Evolutionary conservation across 2,888 invertebrate species (phyloP), one percentile per base, ranked within the genome.

Genomic region (Andrena flavipes): DNA sequence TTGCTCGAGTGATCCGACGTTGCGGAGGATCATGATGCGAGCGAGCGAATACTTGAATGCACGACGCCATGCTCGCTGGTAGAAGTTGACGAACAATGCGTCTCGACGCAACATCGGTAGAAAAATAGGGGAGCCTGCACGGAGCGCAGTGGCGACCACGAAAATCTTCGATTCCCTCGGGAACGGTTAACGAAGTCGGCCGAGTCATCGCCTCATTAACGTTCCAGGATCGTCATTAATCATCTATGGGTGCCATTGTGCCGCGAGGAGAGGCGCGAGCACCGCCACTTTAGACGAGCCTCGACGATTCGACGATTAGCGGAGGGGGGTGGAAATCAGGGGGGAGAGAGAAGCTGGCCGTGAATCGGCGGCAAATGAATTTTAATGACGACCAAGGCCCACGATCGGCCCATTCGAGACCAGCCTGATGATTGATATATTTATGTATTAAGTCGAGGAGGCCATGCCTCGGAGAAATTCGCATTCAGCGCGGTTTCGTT

Each of bases 121-220:
- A 48, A 33, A 48, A 51, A 16, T 20, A 5, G 42, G 62, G 5
- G 29, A 16, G 42, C 16, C 35, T 42, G 42, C 16, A 5, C 5
- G 7, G 60, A 49, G 59, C 59, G 48, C 29, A 13, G 23, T 49
- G 29, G 23, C 56, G 51, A 8, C 20, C 16, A 82, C 63, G 60
- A 73, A 81, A 82, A 81, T 68, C 54, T 35, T n/a, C 23, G 64
- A 54, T 35, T 81, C 33, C 67, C 42, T 85, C 84, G 87, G 91
- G 91, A 91, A 90, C 88, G 59, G 91, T 92, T 91, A 91, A 91
- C 93, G 92, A 93, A 91, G 92, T 91, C 89, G 90, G 92, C 83
- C 92, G 90, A 93, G 93, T 94, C 93, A 93, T 91, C 91, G 92
- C 91, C 88, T 92, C 91, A 92, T 92, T 93, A 93, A 93, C 92